These are phyloP conservation scores for Chrysolina americana DNA, from an alignment of 2,888 invertebrate genomes.

Conservation along the genomic window DNA sequence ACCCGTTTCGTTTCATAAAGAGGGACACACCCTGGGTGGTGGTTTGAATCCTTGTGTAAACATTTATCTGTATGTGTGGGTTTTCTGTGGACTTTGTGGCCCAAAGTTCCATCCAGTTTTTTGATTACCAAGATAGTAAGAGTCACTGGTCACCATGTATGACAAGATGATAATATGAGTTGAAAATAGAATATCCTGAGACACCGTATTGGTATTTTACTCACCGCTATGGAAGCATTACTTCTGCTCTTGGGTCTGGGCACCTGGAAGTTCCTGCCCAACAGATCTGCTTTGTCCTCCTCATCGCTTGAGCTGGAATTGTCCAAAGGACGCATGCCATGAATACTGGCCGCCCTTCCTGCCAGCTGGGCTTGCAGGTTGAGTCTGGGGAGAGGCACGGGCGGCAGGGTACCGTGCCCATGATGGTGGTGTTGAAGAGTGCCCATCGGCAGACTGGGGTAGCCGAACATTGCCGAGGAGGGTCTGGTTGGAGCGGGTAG, in stretches of 20 bases:
- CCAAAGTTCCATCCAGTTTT: no score
- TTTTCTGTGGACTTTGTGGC: no score
- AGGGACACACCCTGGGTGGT: no score
- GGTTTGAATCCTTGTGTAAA: no score
- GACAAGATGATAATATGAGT: no score
- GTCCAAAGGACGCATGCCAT: slow-evolving; percentile 69
- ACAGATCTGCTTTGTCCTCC: slow-evolving; percentile 84
- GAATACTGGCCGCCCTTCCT: slow-evolving; percentile 63
- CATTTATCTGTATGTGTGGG: no score
- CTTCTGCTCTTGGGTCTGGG: slow-evolving; percentile 88
- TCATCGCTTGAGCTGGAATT: slow-evolving; percentile 74
- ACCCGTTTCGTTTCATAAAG: no score
- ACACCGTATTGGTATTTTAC: slow-evolving; percentile 51
- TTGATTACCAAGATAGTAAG: no score
- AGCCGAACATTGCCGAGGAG: slow-evolving; percentile 88
- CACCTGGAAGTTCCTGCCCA: slow-evolving; percentile 82
- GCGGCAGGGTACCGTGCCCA: slow-evolving; percentile 70
- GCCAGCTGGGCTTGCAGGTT: slow-evolving; percentile 69
- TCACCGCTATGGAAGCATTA: slow-evolving; percentile 76
- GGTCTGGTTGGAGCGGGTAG: slow-evolving; percentile 81
- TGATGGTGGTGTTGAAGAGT: slow-evolving; percentile 65
- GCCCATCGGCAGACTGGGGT: slow-evolving; percentile 75
- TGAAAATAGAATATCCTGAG: no score
- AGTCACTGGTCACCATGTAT: no score
- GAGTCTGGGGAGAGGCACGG: slow-evolving; percentile 81